A percentile compares a stretch with the other conserved stretches of the same genome.
Evolutionary conservation across 2,888 invertebrate genomes (phyloP).

Genomic region (Orgyia antiqua): DNA sequence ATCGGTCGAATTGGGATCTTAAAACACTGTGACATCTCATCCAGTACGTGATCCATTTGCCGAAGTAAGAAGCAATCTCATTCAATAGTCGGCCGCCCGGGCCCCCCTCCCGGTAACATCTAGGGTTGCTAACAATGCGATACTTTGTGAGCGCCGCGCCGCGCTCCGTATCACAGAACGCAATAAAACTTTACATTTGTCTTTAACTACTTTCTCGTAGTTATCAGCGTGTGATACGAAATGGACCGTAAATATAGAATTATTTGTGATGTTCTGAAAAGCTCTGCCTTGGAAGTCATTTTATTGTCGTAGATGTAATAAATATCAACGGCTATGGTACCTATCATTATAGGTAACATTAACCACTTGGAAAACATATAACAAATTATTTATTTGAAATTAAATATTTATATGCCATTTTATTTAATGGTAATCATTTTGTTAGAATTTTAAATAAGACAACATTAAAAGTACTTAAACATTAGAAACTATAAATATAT

Average conservation of each 20-base stretch:
- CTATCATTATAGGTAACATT: too few species aligned
- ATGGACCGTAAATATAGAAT: constrained; percentile 49
- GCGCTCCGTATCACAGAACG: constrained; percentile 60
- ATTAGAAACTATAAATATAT: too few species aligned
- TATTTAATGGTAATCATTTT: too few species aligned
- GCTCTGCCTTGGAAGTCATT: too few species aligned
- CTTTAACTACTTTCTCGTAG: constrained; percentile 70
- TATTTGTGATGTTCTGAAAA: constrained; percentile 28
- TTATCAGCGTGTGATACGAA: constrained; percentile 63
- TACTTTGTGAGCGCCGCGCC: constrained; percentile 63
- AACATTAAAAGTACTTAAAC: too few species aligned
- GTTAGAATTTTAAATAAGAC: too few species aligned
- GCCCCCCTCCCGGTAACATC: constrained; percentile 29
- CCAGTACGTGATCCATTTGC: constrained; percentile 80
- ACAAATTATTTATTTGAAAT: too few species aligned
- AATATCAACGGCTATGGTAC: too few species aligned
- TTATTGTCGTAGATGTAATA: too few species aligned
- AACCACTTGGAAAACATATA: too few species aligned
- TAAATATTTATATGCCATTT: too few species aligned
- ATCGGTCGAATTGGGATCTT: constrained; percentile 74
- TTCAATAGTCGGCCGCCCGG: constrained; percentile 69
- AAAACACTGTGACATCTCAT: constrained; percentile 80
- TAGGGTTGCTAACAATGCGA: constrained; percentile 68
- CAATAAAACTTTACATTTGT: constrained; percentile 73
- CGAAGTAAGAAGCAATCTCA: constrained; percentile 80